Conservation (phyloP, 92 coral and sea anemone species). For the Virgularia gustaviana region DNA sequence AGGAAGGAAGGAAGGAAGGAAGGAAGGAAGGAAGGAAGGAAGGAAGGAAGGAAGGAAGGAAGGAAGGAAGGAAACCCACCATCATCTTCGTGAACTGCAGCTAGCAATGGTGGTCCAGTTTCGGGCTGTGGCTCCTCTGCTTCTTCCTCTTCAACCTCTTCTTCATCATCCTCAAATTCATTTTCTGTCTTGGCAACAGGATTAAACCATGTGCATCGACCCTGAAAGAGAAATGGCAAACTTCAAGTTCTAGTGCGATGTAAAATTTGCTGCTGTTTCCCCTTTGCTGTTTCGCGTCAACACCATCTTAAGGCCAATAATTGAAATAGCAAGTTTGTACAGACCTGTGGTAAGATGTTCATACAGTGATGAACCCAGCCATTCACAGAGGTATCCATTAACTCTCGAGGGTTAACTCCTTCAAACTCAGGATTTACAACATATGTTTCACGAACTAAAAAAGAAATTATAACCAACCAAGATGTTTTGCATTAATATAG, state of each 20-base stretch:
- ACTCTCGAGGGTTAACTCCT: constrained; percentile 85
- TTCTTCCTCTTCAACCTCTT: constrained; percentile 79
- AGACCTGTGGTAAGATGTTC: constrained; percentile 88
- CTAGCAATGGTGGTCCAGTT: constrained; percentile 77
- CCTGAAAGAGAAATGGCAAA: constrained; percentile 62
- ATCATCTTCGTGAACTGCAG: constrained; percentile 84
- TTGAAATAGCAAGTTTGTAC: not conserved
- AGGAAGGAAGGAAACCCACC: constrained; percentile 29
- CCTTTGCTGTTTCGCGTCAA: too few relatives aligned
- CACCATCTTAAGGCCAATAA: too few relatives aligned
- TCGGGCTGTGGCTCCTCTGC: constrained; percentile 88
- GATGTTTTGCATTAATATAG: too few relatives aligned
- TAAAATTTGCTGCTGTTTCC: too few relatives aligned
- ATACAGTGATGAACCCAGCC: constrained; percentile 98
- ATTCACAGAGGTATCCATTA: constrained; percentile 88
- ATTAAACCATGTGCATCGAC: constrained; percentile 97
- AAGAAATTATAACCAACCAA: too few relatives aligned
- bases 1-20: constrained; percentile 3
- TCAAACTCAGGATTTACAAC: constrained; percentile 95
- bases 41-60: not conserved
- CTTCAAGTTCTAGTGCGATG: too few relatives aligned
- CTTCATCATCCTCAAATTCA: constrained; percentile 97
- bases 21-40: not conserved
- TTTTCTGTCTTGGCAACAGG: constrained; percentile 88
- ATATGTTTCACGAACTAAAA: constrained; percentile 81